A percentile compares a stretch with the other conserved stretches of the same genome.
phyloP scores from a whole-genome alignment of 2,888 invertebrate species.

The Sesia bembeciformis region DNA sequence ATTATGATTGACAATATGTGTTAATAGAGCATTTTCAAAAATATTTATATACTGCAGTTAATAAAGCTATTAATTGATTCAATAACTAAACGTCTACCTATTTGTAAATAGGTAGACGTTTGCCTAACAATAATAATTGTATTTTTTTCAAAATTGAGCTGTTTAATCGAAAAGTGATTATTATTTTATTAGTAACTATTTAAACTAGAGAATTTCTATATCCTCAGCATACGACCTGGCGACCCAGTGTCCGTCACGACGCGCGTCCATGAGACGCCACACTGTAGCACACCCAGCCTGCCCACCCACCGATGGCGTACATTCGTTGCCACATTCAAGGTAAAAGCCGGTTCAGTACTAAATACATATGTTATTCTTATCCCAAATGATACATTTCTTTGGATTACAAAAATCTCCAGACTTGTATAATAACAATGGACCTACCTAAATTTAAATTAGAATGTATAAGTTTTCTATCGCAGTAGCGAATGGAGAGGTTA shows the following conservation, averaged over 20 bases:
- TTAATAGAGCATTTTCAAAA: no score
- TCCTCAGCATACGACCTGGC: conserved; percentile 85
- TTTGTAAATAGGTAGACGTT: not conserved
- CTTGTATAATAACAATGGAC: no score
- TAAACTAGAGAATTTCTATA: no score
- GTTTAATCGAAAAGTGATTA: not conserved
- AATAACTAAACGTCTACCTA: no score
- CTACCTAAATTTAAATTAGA: no score
- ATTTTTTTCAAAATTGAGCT: not conserved
- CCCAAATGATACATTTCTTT: not conserved
- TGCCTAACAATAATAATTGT: not conserved
- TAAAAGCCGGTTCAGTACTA: conserved; percentile 10
- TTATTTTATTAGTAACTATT: not conserved
- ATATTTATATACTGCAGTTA: no score
- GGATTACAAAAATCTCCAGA: not conserved
- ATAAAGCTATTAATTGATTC: no score
- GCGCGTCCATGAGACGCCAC: conserved; percentile 80
- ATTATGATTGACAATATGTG: no score
- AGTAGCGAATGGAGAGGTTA: no score
- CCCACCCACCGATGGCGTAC: conserved; percentile 67
- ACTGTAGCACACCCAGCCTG: conserved; percentile 75
- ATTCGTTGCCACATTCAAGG: conserved; percentile 83
- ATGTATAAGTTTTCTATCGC: no score
- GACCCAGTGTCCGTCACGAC: conserved; percentile 83
- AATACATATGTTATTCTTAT: not conserved